phyloP scores from a whole-genome alignment of 92 coral and sea anemone species.

The Zoanthus solanderi region DNA sequence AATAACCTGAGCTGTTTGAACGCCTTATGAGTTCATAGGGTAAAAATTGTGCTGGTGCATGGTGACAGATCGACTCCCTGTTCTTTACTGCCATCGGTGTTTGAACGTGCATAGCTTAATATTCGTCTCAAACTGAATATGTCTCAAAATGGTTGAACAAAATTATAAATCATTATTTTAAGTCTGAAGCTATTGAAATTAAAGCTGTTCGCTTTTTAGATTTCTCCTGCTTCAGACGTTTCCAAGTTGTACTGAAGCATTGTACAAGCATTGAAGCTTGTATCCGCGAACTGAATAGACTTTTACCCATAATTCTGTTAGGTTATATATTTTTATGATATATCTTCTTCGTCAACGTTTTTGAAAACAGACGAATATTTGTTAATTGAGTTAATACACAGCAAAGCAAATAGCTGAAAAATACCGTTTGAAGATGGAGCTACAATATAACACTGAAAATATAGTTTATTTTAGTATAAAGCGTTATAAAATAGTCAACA shows the following conservation, averaged over 20 bases:
- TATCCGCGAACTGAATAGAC: background rate
- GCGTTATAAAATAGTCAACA: no score
- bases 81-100: no score
- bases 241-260: background rate
- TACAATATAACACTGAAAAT: no score
- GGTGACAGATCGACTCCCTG: no score
- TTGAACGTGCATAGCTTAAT: background rate
- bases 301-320: conserved; percentile 7
- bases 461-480: no score
- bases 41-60: no score
- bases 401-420: no score
- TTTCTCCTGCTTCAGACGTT: background rate
- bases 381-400: background rate
- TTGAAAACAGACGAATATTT: background rate
- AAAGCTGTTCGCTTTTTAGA: background rate
- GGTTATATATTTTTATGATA: conserved; percentile 8
- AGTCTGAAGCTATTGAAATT: background rate
- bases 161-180: no score
- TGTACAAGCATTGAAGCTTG: background rate
- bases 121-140: background rate
- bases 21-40: no score
- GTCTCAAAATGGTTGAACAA: background rate
- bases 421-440: no score
- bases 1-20: no score
- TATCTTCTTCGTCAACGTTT: background rate